Evolutionary conservation across 2,888 invertebrate genomes (phyloP).

Genomic region (Dolichomitus sp.): DNA sequence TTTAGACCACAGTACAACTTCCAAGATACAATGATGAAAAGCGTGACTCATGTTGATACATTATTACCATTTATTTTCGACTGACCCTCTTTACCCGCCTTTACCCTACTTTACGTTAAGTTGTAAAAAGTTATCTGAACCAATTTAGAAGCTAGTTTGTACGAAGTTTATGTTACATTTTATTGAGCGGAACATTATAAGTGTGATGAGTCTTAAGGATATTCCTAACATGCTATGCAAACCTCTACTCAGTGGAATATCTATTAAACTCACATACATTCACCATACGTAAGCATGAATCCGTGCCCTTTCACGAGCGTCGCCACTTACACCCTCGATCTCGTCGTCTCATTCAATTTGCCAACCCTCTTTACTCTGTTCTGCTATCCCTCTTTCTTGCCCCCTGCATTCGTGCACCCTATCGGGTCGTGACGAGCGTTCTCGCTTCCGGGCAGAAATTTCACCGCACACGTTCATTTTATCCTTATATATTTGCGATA

Average conservation of each 20-base stretch:
- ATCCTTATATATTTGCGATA: constrained; percentile 33
- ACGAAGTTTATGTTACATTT: no score
- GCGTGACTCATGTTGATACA: no score
- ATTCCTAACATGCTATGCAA: neutral
- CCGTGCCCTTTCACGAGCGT: constrained; percentile 9
- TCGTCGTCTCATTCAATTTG: constrained; percentile 19
- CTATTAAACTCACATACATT: neutral
- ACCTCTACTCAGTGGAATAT: neutral
- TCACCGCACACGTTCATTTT: constrained; percentile 50
- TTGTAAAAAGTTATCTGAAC: no score
- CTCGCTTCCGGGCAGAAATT: constrained; percentile 23
- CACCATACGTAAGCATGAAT: neutral
- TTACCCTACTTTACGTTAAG: no score
- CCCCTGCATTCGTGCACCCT: constrained; percentile 5
- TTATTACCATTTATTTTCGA: no score
- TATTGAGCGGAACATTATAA: neutral
- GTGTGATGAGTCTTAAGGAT: neutral
- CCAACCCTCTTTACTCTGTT: constrained; percentile 18
- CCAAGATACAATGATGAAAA: no score
- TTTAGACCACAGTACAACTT: no score
- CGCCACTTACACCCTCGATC: constrained; percentile 26
- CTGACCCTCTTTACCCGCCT: no score
- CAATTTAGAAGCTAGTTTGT: no score
- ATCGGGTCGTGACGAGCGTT: neutral
- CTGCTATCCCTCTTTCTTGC: neutral